Percentiles rank a stretch among this genome's conserved stretches.
Conservation (phyloP, 2,888 invertebrate species). For the Camponotus fellah region DNA sequence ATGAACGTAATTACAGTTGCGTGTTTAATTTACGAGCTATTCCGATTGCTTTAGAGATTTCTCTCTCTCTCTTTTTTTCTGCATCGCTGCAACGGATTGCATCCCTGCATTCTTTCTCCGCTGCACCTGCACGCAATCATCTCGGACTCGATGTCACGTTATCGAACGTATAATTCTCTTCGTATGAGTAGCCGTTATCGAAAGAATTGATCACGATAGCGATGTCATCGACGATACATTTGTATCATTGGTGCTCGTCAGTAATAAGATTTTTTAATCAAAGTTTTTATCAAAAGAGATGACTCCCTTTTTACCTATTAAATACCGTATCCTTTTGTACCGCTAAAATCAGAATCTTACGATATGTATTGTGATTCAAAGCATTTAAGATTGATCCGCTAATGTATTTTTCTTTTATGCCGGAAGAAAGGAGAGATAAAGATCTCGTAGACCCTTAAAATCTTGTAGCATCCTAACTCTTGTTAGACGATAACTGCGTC, state of each 20-base stretch:
- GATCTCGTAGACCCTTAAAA: neutral
- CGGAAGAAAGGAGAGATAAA: neutral
- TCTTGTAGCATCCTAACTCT: neutral
- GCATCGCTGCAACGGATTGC: neutral
- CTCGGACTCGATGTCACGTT: slow-evolving; percentile 10
- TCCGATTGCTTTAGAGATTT: slow-evolving; percentile 45
- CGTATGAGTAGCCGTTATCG: slow-evolving; percentile 21
- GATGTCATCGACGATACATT: slow-evolving; percentile 37
- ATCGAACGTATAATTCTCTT: slow-evolving; percentile 34
- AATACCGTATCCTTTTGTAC: neutral
- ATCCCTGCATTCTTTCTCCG: neutral
- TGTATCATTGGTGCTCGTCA: neutral
- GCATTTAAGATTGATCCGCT: neutral
- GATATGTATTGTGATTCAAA: neutral
- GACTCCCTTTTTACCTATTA: too few relatives aligned
- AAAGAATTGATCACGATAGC: slow-evolving; percentile 53
- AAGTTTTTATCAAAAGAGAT: neutral
- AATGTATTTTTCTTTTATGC: neutral
- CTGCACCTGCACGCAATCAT: slow-evolving; percentile 1
- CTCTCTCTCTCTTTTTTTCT: neutral
- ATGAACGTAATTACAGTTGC: slow-evolving; percentile 43
- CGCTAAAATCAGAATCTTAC: neutral
- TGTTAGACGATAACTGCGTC: neutral
- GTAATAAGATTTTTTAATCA: neutral
- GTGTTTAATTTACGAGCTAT: slow-evolving; percentile 47